Conservation (phyloP, 2,797 vertebrate species). For the Leptodon cayanensis region DNA sequence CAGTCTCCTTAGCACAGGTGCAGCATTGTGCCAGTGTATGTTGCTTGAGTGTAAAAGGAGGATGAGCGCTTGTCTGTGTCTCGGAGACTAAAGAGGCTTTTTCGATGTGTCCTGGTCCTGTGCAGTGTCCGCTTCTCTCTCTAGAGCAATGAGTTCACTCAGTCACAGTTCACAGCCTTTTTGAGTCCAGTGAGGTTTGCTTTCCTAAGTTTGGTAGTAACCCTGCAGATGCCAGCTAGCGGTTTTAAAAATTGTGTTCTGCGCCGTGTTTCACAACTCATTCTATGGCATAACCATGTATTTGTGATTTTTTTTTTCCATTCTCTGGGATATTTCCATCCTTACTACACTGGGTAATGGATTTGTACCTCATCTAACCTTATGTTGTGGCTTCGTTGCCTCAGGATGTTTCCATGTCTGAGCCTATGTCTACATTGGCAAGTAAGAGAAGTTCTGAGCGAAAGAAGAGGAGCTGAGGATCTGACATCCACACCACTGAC, state of each 20-base stretch:
- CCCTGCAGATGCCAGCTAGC: not conserved
- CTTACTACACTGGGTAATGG: not conserved
- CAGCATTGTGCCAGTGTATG: fast-evolving
- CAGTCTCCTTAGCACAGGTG: fast-evolving
- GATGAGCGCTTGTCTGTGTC: fast-evolving
- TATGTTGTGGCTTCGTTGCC: not conserved
- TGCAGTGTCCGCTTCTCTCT: fast-evolving
- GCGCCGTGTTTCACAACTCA: not conserved
- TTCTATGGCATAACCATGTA: not conserved
- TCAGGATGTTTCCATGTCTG: not conserved
- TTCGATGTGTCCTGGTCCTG: not conserved
- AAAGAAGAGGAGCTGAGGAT: not conserved
- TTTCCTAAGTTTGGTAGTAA: not conserved
- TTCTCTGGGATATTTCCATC: not conserved
- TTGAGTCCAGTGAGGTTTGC: not conserved
- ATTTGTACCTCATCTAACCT: not conserved
- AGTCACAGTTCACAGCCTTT: not conserved
- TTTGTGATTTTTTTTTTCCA: not conserved
- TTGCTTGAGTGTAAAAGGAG: not conserved
- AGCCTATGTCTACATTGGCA: not conserved
- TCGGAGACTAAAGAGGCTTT: fast-evolving
- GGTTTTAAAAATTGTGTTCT: not conserved
- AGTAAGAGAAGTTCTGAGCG: not conserved
- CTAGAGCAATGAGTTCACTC: not conserved
- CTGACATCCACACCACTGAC: not conserved